Evolutionary conservation across 30 jellyfish, hydroid and myxozoan genomes (phyloP).

Genomic region (Clytia hemisphaerica): DNA sequence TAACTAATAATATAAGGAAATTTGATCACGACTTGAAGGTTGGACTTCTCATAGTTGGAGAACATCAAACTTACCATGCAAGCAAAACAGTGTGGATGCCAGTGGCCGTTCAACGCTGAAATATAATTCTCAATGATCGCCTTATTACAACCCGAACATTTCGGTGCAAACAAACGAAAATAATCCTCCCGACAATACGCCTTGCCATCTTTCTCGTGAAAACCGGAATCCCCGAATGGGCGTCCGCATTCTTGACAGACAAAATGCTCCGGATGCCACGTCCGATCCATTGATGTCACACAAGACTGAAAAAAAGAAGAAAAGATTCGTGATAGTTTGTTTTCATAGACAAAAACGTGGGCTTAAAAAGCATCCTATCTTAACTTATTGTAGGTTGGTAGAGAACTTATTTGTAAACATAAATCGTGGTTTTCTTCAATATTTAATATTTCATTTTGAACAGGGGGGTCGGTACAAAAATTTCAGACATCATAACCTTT

Average conservation of each 20-base stretch:
- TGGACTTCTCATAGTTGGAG: too few relatives aligned
- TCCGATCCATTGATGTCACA: constrained; percentile 88
- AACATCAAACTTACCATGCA: constrained; percentile 71
- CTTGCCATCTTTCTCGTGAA: constrained; percentile 83
- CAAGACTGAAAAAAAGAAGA: constrained; percentile 44
- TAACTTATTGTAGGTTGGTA: too few relatives aligned
- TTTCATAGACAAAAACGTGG: too few relatives aligned
- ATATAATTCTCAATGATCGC: constrained; percentile 85
- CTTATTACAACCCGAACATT: constrained; percentile 81
- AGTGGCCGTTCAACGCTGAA: constrained; percentile 82
- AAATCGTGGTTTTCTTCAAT: too few relatives aligned
- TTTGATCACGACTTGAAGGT: too few relatives aligned
- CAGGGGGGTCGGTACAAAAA: too few relatives aligned
- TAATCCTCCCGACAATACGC: constrained; percentile 87
- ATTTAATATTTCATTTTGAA: too few relatives aligned
- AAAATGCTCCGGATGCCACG: constrained; percentile 96
- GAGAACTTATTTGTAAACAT: too few relatives aligned
- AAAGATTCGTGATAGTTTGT: too few relatives aligned
- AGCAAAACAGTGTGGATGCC: constrained; percentile 95
- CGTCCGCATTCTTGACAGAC: constrained; percentile 82
- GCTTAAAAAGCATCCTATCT: too few relatives aligned
- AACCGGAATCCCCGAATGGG: constrained; percentile 82
- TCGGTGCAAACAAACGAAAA: constrained; percentile 71
- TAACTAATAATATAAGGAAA: too few relatives aligned
- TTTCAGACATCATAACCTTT: too few relatives aligned